Conservation (phyloP, 2,797 vertebrate genomes). For the Artibeus jamaicensis region DNA sequence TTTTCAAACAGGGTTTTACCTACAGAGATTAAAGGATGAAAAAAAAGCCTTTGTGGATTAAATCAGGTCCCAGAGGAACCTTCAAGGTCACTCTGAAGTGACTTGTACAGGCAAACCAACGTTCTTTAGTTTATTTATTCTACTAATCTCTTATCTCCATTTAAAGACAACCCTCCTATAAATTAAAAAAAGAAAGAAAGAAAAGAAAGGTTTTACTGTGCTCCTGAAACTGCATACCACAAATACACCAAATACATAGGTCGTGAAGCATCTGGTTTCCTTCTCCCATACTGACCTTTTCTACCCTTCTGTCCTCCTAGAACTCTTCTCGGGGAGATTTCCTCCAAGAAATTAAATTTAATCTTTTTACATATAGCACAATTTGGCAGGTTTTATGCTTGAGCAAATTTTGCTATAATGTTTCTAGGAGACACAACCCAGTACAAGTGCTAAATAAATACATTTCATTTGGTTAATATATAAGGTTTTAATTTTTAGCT, state of each 20-base stretch:
- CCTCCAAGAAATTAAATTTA: neutral
- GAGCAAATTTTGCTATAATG: neutral
- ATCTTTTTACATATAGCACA: neutral
- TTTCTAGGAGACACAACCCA: neutral
- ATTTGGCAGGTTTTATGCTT: neutral
- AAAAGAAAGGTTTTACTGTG: neutral
- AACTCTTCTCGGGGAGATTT: neutral
- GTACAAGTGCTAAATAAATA: neutral
- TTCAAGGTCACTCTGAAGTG: neutral
- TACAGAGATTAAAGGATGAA: neutral
- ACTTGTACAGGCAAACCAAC: neutral
- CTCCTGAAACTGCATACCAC: neutral
- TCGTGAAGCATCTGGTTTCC: neutral
- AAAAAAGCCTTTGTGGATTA: neutral
- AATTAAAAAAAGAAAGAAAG: neutral
- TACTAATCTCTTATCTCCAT: neutral
- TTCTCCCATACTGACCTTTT: neutral
- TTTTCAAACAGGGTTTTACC: neutral
- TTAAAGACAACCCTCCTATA: neutral
- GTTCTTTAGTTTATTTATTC: neutral
- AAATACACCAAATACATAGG: neutral
- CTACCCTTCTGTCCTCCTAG: neutral
- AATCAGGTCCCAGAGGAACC: neutral
- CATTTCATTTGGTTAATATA: neutral
- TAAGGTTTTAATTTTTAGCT: neutral